These are phyloP conservation scores for Baryphthengus martii DNA, from an alignment of 2,113 vertebrate species.

Conservation along the genomic window DNA sequence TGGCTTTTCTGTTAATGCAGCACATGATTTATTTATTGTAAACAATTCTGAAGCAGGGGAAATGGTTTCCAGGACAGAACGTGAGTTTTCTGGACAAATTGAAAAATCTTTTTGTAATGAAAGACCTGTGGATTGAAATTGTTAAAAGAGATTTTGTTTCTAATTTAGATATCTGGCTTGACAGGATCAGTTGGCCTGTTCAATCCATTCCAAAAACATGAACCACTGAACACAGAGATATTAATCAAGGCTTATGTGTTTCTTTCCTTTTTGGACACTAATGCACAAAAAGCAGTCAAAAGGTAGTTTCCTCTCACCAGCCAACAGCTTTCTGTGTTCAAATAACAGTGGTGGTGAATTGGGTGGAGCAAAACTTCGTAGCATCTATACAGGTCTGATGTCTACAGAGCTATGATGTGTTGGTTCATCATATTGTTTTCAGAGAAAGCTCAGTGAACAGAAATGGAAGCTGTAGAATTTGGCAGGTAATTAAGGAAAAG, in stretches of 20 bases:
- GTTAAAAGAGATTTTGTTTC: constrained; percentile 8
- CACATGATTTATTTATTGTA: constrained; percentile 43
- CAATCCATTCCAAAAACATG: not conserved
- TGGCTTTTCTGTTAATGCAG: constrained; percentile 29
- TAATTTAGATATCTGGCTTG: not conserved
- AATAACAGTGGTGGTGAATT: not conserved
- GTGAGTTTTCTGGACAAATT: not conserved
- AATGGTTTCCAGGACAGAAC: constrained; percentile 12
- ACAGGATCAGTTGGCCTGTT: not conserved
- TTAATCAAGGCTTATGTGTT: not conserved
- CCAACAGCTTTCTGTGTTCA: not conserved
- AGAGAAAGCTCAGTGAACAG: not conserved
- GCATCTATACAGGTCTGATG: not conserved
- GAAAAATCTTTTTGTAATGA: not conserved
- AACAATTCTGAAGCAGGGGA: constrained; percentile 4
- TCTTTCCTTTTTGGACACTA: not conserved
- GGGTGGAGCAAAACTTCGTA: not conserved
- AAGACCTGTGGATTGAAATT: not conserved
- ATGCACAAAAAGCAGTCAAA: not conserved
- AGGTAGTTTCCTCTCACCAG: not conserved
- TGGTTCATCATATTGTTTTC: not conserved
- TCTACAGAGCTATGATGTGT: not conserved
- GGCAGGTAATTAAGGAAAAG: not conserved
- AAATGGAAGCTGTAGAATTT: not conserved
- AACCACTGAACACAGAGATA: not conserved